These are phyloP conservation scores for Eretmochelys imbricata DNA, from an alignment of 2,113 vertebrate genomes.

Conservation along the genomic window DNA sequence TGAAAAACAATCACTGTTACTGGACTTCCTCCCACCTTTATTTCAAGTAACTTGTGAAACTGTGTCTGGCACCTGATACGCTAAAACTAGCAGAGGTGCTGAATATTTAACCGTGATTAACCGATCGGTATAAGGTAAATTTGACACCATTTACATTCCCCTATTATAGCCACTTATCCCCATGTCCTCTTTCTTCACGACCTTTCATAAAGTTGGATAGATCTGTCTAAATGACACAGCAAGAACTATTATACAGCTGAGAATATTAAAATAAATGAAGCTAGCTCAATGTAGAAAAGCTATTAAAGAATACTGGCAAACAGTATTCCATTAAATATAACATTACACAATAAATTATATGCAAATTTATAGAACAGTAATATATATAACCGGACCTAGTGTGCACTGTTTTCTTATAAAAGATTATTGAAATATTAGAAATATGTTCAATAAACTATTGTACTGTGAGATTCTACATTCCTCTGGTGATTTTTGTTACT, in stretches of 20 bases:
- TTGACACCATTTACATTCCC: conserved; percentile 24
- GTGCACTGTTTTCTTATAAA: not conserved
- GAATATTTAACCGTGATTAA: conserved; percentile 62
- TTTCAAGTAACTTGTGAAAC: not conserved
- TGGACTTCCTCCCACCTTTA: not conserved
- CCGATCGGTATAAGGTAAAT: conserved; percentile 17
- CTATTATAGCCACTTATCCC: conserved; percentile 36
- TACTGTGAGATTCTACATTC: not conserved
- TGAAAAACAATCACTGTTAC: not conserved
- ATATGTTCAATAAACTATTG: not conserved
- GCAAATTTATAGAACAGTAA: not conserved
- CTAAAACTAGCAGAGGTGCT: not conserved
- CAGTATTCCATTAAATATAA: not conserved
- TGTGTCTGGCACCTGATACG: not conserved
- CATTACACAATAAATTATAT: conserved; percentile 13
- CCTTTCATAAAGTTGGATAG: conserved; percentile 42
- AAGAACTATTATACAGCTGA: conserved; percentile 13
- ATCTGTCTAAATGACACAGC: not conserved
- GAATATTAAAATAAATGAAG: conserved; percentile 44
- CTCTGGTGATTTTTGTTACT: not conserved
- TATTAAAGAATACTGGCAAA: conserved; percentile 33
- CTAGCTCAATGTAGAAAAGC: not conserved
- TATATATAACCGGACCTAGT: not conserved
- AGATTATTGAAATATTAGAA: conserved; percentile 27
- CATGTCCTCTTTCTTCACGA: not conserved